phyloP scores from a whole-genome alignment of 1,140 invertebrate species.

The Pseudomyrmex dendroicus region DNA sequence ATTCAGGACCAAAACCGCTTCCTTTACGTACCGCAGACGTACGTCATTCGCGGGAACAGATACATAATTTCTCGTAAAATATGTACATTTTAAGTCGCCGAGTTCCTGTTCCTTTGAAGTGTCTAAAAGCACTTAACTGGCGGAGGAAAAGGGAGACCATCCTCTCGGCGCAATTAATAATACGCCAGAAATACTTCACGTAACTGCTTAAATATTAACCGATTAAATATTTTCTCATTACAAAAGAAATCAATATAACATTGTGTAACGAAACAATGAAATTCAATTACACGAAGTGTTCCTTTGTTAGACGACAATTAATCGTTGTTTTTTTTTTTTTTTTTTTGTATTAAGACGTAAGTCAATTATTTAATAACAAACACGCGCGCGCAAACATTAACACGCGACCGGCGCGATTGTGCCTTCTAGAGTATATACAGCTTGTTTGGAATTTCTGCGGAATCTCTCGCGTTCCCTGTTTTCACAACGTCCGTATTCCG shows the following conservation, averaged over 20 bases:
- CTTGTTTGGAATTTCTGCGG: not conserved
- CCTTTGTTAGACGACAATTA: too few relatives aligned
- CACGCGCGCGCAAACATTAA: not conserved
- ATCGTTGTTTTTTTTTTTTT: too few relatives aligned
- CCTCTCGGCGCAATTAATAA: not conserved
- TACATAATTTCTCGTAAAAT: constrained; percentile 28
- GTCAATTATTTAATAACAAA: not conserved
- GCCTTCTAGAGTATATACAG: not conserved
- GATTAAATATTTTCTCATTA: too few relatives aligned
- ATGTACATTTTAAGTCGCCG: constrained; percentile 20
- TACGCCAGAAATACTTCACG: too few relatives aligned
- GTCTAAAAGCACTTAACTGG: constrained; percentile 4
- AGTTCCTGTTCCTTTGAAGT: constrained; percentile 44
- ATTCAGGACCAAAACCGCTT: constrained; percentile 1
- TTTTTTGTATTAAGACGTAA: too few relatives aligned
- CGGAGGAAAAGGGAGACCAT: not conserved
- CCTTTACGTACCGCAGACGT: constrained; percentile 17
- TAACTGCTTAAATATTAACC: too few relatives aligned
- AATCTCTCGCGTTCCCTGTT: not conserved
- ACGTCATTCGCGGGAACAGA: not conserved
- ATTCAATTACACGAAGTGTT: too few relatives aligned
- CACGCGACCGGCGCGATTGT: not conserved
- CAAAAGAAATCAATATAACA: too few relatives aligned
- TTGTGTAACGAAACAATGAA: too few relatives aligned
- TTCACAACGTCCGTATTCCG: not conserved